These are phyloP conservation scores for Anarhynchus alexandrinus DNA, from an alignment of 2,113 vertebrate genomes.

Conservation along the genomic window DNA sequence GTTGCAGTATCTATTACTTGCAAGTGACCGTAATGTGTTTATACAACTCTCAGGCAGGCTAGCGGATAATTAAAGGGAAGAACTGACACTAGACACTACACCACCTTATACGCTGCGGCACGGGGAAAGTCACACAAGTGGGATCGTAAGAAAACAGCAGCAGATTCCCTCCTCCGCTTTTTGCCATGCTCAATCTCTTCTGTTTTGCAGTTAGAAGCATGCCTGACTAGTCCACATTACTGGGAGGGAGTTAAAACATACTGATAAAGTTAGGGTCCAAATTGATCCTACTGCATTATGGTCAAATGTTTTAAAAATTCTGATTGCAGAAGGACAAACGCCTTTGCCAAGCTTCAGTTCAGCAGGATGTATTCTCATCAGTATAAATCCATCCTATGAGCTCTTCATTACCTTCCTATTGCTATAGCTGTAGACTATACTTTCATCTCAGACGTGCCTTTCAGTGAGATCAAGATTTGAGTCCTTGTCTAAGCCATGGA, in stretches of 20 bases:
- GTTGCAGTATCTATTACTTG: constrained; percentile 50
- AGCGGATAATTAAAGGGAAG: constrained; percentile 11
- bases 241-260: neutral
- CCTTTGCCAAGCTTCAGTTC: neutral
- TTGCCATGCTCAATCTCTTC: neutral
- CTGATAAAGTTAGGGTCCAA: neutral
- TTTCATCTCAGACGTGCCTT: neutral
- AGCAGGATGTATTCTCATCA: neutral
- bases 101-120: neutral
- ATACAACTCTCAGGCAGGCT: constrained; percentile 31
- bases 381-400: neutral
- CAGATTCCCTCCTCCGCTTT: neutral
- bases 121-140: neutral
- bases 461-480: neutral
- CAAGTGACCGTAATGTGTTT: constrained; percentile 38
- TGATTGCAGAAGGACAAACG: neutral
- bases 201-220: neutral
- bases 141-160: neutral
- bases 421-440: neutral
- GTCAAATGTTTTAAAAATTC: neutral
- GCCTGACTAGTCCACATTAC: neutral
- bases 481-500: neutral
- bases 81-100: constrained; percentile 3
- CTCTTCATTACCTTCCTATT: neutral
- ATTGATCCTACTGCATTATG: neutral